Conservation (phyloP, 2,888 invertebrate species). For the Cylloceria caligata region DNA sequence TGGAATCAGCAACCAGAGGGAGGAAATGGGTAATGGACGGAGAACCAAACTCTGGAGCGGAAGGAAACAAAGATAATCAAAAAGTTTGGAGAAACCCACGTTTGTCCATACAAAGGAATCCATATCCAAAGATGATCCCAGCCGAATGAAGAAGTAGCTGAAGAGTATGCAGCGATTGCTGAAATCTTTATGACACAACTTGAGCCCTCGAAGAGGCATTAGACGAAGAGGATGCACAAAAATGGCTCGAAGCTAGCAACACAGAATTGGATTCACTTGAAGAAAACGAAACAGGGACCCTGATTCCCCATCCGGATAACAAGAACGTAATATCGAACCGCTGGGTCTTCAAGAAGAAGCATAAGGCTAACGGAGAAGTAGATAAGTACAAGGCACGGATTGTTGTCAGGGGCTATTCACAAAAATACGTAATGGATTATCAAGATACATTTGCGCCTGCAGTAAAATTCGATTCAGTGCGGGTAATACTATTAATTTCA, state of each 20-base stretch:
- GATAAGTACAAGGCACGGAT: conserved; percentile 70
- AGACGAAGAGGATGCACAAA: conserved; percentile 8
- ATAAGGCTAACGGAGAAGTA: conserved; percentile 14
- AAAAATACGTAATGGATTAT: conserved; percentile 69
- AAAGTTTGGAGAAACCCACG: no score
- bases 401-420: conserved; percentile 68
- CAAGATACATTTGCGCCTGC: conserved; percentile 68
- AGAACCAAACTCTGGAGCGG: no score
- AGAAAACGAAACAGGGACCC: conserved; percentile 6
- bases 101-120: conserved; percentile 1
- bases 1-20: no score
- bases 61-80: no score
- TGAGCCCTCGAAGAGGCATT: conserved; percentile 41
- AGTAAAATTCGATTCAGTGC: conserved; percentile 52
- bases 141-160: neutral
- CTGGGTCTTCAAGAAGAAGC: neutral
- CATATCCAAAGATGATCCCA: conserved; percentile 14
- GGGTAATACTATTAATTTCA: conserved; percentile 61
- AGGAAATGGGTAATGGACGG: no score
- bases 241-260: conserved; percentile 51
- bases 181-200: conserved; percentile 24
- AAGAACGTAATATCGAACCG: conserved; percentile 24
- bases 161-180: conserved; percentile 14
- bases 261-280: conserved; percentile 17
- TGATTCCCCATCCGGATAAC: conserved; percentile 31